A percentile compares a stretch with the other conserved stretches of the same genome.
phyloP scores from a whole-genome alignment of 1,140 invertebrate genomes.

The Tribolium castaneum region DNA sequence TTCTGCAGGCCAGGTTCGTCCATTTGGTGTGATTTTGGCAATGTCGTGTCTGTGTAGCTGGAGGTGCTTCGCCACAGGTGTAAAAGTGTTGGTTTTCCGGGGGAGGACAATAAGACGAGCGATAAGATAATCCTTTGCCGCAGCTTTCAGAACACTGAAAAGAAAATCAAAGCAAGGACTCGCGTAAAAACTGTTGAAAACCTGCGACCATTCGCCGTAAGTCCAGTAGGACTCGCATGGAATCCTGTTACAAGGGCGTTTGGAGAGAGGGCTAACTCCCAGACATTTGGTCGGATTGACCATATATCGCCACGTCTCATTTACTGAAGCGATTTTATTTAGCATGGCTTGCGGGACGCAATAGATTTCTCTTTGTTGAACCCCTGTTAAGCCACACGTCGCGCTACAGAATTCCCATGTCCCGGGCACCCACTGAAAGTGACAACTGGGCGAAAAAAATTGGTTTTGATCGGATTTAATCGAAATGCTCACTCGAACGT shows the following conservation, averaged over 20 bases:
- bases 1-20: slow-evolving; percentile 52
- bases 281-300: slow-evolving; percentile 69
- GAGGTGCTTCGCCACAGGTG: slow-evolving; percentile 64
- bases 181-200: slow-evolving; percentile 59
- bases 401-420: slow-evolving; percentile 75
- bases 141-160: slow-evolving; percentile 82
- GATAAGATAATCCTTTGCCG: slow-evolving; percentile 75
- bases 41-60: slow-evolving; percentile 62
- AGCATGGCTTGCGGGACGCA: slow-evolving; percentile 67
- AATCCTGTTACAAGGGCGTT: slow-evolving; percentile 70
- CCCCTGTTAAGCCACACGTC: slow-evolving; percentile 71
- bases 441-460: slow-evolving; percentile 66
- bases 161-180: not conserved
- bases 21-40: slow-evolving; percentile 57
- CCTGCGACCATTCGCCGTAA: slow-evolving; percentile 76
- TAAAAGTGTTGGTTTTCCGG: slow-evolving; percentile 65
- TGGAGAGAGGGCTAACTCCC: slow-evolving; percentile 63
- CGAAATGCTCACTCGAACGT: slow-evolving; percentile 64
- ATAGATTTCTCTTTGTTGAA: slow-evolving; percentile 72
- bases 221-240: slow-evolving; percentile 77
- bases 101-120: slow-evolving; percentile 75
- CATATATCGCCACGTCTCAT: slow-evolving; percentile 66
- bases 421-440: slow-evolving; percentile 72
- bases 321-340: slow-evolving; percentile 53
- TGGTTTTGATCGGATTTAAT: not conserved